Conservation (phyloP, 2,113 vertebrate species). For the Smithornis capensis region DNA sequence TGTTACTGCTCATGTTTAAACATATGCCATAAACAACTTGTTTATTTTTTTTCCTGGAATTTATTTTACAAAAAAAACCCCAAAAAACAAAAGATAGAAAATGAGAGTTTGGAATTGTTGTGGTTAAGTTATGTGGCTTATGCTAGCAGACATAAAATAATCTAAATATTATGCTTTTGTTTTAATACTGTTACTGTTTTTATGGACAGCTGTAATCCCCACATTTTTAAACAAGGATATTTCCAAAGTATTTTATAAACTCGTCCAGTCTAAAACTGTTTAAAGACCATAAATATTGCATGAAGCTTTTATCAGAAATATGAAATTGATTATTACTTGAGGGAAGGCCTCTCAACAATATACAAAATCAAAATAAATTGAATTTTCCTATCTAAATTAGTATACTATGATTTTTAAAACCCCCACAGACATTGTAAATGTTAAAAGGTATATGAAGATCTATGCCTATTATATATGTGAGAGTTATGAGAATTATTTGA, state of each 20-base stretch:
- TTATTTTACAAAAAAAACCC: not conserved
- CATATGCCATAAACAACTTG: not conserved
- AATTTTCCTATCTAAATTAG: not conserved
- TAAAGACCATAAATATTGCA: not conserved
- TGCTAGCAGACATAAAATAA: not conserved
- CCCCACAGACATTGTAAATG: not conserved
- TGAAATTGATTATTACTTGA: not conserved
- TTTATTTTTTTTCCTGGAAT: slow-evolving; percentile 56
- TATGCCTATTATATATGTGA: not conserved
- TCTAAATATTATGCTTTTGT: not conserved
- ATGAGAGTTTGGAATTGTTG: not conserved
- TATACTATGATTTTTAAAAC: not conserved
- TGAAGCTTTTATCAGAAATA: slow-evolving; percentile 1
- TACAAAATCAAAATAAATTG: not conserved
- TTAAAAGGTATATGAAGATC: not conserved
- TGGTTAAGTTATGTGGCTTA: slow-evolving; percentile 52
- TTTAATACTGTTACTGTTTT: slow-evolving; percentile 35
- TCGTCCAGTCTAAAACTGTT: not conserved
- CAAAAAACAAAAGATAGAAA: not conserved
- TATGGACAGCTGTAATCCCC: not conserved
- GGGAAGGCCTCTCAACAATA: not conserved
- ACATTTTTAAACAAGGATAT: slow-evolving; percentile 17
- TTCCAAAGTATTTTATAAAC: slow-evolving; percentile 18
- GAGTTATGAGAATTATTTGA: not conserved
- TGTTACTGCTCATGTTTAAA: slow-evolving; percentile 55